Percentiles rank a stretch among this genome's conserved stretches.
Evolutionary conservation across 2,888 invertebrate genomes (phyloP).

Genomic region (Pollenia griseotomentosa): DNA sequence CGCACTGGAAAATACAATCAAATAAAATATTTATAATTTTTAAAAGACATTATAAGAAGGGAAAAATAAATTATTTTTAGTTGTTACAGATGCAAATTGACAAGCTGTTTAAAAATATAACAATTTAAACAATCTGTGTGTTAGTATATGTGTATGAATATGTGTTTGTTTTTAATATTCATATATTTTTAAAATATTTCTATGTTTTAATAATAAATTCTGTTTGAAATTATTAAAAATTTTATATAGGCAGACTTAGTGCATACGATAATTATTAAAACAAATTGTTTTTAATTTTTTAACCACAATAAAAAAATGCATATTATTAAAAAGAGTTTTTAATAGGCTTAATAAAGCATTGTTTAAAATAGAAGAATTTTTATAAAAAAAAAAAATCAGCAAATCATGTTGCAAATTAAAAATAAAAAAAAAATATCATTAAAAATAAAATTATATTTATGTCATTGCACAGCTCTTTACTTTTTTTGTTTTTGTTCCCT

Average conservation of each 20-base stretch:
- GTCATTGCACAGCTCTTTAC: constrained; percentile 26
- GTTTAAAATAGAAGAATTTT: background rate
- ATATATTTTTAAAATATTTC: background rate
- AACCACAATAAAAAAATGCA: constrained; percentile 33
- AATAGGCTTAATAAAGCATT: constrained; percentile 43
- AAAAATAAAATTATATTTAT: constrained; percentile 22
- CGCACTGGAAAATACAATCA: constrained; percentile 87
- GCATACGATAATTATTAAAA: constrained; percentile 26
- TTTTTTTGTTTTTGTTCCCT: background rate
- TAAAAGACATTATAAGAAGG: background rate
- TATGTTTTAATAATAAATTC: constrained; percentile 21
- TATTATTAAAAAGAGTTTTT: constrained; percentile 21
- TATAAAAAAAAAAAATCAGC: background rate
- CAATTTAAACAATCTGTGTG: background rate
- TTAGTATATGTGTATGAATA: too few species aligned
- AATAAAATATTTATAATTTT: background rate
- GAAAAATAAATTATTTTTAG: background rate
- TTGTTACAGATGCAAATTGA: background rate
- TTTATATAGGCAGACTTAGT: background rate
- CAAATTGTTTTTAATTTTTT: constrained; percentile 45
- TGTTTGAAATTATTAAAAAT: background rate
- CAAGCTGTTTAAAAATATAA: constrained; percentile 6
- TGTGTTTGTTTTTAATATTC: too few species aligned
- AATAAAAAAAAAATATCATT: background rate
- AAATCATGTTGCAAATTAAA: constrained; percentile 17